Evolutionary conservation across 1,140 invertebrate genomes (phyloP), one percentile per base, ranked within the genome.

Genomic region (Gryllus bimaculatus): DNA sequence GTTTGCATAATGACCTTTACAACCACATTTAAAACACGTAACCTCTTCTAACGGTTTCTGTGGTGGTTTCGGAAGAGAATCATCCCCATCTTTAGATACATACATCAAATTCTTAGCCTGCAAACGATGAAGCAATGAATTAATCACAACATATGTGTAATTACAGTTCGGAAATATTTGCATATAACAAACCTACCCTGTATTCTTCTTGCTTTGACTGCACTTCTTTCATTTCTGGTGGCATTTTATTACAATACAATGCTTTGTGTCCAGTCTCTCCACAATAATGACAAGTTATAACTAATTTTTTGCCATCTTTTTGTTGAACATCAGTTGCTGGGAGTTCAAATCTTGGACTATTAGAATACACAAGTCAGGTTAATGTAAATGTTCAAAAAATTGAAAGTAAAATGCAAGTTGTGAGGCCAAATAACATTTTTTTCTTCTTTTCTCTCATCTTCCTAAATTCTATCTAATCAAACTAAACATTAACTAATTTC

Each of bases 1-100:
- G 85, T 99, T 99, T 0, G 98, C 98, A 86, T 99, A 99, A 87
- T 99, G 98, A 18, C 98, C 98, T 86, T 98, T 99, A 74, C 96
- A 95, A 8, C 98, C 98, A 88, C 98, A 99, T 88, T 98, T 98
- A 84, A 95, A 98, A 86, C 96, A 98, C 0, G 96, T 98, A 12
- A 98, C 95, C 88, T 98, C 95, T 86, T 98, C 95, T 10, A 98
- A 85, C 8, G 95, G 95, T 84, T 94, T 94, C 47, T 91, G 89
- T 6, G 89, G 89, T 75, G 85, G 82, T 79, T 86, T 85, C 47
- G 20, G 39, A 48, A 49, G 39, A 15, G 39, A 74, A 47, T 75
- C 74, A 15, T 79, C 78, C 47, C 74, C 78, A 47, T 75, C 78
- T 75, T 79, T 79, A 48, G 79, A 20, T 18, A 79, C 54, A 49